These are phyloP conservation scores for Arremon brunneinucha DNA, from an alignment of 2,797 vertebrate genomes.

Conservation along the genomic window DNA sequence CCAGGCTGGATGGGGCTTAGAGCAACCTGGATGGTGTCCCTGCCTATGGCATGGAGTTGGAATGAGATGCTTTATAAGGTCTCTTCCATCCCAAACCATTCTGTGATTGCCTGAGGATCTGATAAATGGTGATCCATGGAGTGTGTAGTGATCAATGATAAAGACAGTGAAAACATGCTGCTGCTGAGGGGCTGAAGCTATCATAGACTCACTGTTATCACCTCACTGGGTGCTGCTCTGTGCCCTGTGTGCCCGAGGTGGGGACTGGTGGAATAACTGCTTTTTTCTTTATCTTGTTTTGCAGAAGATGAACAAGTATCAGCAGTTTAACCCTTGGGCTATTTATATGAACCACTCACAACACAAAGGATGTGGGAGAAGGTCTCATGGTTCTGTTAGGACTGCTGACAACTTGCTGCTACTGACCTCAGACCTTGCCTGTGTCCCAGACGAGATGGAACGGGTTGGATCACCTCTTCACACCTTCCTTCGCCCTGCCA, in stretches of 20 bases:
- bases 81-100: not conserved
- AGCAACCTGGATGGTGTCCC: not conserved
- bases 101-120: not conserved
- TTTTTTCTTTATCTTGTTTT: slow-evolving; percentile 58
- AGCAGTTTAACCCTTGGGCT: slow-evolving; percentile 80
- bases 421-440: slow-evolving; percentile 30
- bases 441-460: not conserved
- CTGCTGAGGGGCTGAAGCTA: not conserved
- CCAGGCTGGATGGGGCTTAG: not conserved
- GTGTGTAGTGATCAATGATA: not conserved
- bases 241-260: not conserved
- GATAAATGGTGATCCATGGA: not conserved
- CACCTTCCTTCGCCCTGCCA: not conserved
- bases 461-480: not conserved
- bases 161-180: not conserved
- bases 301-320: slow-evolving; percentile 93
- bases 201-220: not conserved
- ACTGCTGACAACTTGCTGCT: slow-evolving; percentile 52
- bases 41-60: not conserved
- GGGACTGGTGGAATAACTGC: not conserved
- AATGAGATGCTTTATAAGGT: not conserved
- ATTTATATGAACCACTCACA: not conserved
- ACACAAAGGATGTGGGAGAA: not conserved
- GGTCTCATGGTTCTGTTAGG: not conserved
- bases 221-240: not conserved